Evolutionary conservation across 2,797 vertebrate genomes (phyloP), one percentile per base, ranked within the genome.

Genomic region (Hemibagrus guttatus): DNA sequence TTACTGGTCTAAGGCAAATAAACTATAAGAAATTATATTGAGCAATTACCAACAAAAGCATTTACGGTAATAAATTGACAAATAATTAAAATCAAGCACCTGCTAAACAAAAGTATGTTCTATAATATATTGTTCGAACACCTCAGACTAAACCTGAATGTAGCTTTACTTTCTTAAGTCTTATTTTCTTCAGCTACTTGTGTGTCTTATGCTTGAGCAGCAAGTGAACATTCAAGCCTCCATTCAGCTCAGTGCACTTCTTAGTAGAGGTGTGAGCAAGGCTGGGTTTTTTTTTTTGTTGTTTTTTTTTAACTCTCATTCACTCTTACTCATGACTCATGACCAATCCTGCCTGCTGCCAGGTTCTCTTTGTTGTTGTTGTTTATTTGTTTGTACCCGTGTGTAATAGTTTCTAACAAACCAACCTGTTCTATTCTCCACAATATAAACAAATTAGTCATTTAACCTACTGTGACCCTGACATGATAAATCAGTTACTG

Each of bases 381-480:
- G 7, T 61, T 61, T 63, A 14, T 63, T 68, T 19, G 31, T 39
- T 52, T 52, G 52, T 5, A n/a, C 78, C 3, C 11, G 8, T n/a
- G 5, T 42, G 21, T 58, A 61, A n/a, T n/a, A 17, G 21, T 42
- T 61, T 81, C 35, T 42, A 56, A 42, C 23, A 61, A 42, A 9
- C 21, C 31, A 42, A 61, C 78, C 9, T 35, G 16, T n/a, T 31
- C 74, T 74, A n/a, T 23, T 78, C 52, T 4, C 9, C 75, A 31
- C 56, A 78, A 78, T 56, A 78, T 58, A 56, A 78, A 58, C 75
- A 78, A 78, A 78, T 78, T 78, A 78, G 75, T 58, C 52, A 78
- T 58, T 78, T 21, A 78, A 58, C 19, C 75, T 31, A 78, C n/a
- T 21, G 75, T 78, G 52, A 78, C 17, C n/a, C 28, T 61, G 12